A percentile compares a stretch with the other conserved stretches of the same genome.
These are phyloP conservation scores for Sebastes ruberrimus DNA, from an alignment of 2,797 vertebrate species.

Conservation along the genomic window DNA sequence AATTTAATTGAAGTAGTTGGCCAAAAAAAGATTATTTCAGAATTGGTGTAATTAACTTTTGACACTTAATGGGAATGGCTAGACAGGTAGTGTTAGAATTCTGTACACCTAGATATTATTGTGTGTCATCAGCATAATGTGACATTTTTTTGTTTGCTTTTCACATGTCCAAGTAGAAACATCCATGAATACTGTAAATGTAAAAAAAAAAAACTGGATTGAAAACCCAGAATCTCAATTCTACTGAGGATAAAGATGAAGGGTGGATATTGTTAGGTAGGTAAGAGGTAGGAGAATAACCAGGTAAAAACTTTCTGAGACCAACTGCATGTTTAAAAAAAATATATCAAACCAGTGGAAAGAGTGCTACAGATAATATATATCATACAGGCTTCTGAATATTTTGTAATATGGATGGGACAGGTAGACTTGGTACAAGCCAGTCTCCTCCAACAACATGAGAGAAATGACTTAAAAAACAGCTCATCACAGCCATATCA, in stretches of 20 bases:
- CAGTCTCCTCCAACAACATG: not conserved
- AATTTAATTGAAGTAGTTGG: constrained; percentile 1
- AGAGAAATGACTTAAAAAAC: constrained; percentile 31
- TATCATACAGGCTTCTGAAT: not conserved
- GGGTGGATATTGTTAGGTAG: not conserved
- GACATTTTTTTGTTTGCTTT: not conserved
- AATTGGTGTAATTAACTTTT: constrained; percentile 31
- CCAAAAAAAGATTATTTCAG: constrained; percentile 12
- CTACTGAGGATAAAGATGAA: not conserved
- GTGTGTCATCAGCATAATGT: constrained; percentile 8
- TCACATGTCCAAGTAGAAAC: not conserved
- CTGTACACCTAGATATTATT: not conserved
- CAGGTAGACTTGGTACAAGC: constrained; percentile 1
- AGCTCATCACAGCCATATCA: constrained; percentile 23
- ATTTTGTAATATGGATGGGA: not conserved
- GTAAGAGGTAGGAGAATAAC: not conserved
- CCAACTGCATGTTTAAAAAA: constrained; percentile 2
- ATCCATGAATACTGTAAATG: not conserved
- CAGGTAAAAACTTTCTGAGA: not conserved
- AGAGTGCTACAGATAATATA: not conserved
- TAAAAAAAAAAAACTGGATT: not conserved
- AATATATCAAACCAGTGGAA: not conserved
- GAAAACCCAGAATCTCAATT: not conserved
- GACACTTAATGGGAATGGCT: constrained; percentile 7
- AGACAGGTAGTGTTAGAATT: not conserved